These are phyloP conservation scores for Orchestia grillus DNA, from an alignment of 1,140 invertebrate genomes.

Conservation along the genomic window DNA sequence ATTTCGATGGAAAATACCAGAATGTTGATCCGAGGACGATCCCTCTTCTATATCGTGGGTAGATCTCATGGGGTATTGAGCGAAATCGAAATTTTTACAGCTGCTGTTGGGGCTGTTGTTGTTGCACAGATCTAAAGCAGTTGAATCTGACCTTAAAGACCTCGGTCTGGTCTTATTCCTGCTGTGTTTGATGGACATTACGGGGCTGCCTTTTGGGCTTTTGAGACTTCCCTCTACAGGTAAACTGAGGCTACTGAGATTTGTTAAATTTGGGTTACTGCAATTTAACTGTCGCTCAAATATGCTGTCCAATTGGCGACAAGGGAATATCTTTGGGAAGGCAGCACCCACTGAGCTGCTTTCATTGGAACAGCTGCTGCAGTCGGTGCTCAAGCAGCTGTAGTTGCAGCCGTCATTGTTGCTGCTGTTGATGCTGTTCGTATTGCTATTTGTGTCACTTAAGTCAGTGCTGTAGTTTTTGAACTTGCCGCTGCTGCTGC, in stretches of 20 bases:
- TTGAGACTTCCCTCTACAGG: background rate
- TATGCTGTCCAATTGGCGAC: background rate
- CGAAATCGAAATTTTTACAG: slow-evolving; percentile 34
- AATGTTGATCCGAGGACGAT: background rate
- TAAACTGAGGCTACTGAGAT: background rate
- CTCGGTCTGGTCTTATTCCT: background rate
- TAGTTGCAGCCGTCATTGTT: background rate
- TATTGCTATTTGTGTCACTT: slow-evolving; percentile 40
- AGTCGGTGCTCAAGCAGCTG: slow-evolving; percentile 20
- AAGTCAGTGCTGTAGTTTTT: background rate
- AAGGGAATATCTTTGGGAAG: background rate
- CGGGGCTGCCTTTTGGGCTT: background rate
- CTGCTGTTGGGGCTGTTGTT: background rate
- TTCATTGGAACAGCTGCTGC: slow-evolving; percentile 12
- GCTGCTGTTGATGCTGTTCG: slow-evolving; percentile 34
- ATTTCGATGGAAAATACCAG: background rate
- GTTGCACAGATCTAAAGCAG: background rate
- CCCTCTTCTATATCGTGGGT: background rate
- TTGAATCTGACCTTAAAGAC: background rate
- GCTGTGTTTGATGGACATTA: background rate
- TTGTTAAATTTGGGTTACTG: background rate
- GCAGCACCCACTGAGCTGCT: background rate
- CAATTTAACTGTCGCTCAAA: background rate
- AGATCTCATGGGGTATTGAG: background rate
- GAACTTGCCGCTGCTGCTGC: slow-evolving; percentile 11